phyloP scores from a whole-genome alignment of 2,888 invertebrate genomes.

The Furcula furcula region DNA sequence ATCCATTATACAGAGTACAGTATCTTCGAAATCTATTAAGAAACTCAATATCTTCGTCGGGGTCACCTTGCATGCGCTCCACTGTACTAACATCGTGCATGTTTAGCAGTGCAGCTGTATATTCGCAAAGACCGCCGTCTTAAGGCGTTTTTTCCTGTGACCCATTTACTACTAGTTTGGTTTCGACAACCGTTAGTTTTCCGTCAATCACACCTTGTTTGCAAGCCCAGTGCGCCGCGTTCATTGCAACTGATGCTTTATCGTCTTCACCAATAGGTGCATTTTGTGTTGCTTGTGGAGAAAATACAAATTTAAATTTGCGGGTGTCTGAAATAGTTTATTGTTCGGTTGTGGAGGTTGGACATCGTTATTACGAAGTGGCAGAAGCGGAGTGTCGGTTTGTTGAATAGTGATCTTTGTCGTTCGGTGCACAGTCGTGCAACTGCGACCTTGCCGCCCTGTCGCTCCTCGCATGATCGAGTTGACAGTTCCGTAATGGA shows the following conservation, averaged over 20 bases:
- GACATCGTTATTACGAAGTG: slow-evolving; percentile 38
- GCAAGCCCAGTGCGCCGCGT: slow-evolving; percentile 29
- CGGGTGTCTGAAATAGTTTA: slow-evolving; percentile 28
- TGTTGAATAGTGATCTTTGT: slow-evolving; percentile 30
- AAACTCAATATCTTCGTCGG: slow-evolving; percentile 48
- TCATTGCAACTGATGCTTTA: slow-evolving; percentile 42
- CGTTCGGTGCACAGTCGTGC: slow-evolving; percentile 46
- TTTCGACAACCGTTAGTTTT: slow-evolving; percentile 53
- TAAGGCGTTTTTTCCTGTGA: slow-evolving; percentile 48
- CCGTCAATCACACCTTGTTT: slow-evolving; percentile 56
- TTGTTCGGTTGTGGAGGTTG: slow-evolving; percentile 26
- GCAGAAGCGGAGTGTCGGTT: slow-evolving; percentile 36
- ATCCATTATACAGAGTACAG: slow-evolving; percentile 21
- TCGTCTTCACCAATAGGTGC: slow-evolving; percentile 33
- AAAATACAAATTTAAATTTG: slow-evolving; percentile 34
- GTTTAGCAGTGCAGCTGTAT: slow-evolving; percentile 27
- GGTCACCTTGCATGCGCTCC: slow-evolving; percentile 63
- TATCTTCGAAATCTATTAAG: slow-evolving; percentile 40
- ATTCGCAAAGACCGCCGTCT: slow-evolving; percentile 18
- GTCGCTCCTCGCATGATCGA: slow-evolving; percentile 60
- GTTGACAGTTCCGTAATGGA: slow-evolving; percentile 66
- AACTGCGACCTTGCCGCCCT: slow-evolving; percentile 66
- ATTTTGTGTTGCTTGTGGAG: slow-evolving; percentile 27
- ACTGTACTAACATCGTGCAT: slow-evolving; percentile 36
- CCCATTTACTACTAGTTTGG: slow-evolving; percentile 37